Conservation (phyloP, 2,113 vertebrate species). For the Tragulus kanchil region DNA sequence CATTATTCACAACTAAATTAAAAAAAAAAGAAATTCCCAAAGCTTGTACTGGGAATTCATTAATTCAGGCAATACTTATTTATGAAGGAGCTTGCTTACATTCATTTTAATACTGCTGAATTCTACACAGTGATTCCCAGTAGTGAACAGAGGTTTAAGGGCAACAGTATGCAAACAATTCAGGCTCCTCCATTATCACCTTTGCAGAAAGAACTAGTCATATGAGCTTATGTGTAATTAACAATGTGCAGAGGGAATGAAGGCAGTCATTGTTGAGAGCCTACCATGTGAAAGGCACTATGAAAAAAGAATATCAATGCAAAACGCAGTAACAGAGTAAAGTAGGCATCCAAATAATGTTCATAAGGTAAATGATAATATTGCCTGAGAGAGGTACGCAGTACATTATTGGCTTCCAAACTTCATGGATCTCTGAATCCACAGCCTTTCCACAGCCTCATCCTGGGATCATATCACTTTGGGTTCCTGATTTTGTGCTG, state of each 20-base stretch:
- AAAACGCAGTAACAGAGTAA: background rate
- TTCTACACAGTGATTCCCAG: background rate
- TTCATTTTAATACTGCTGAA: background rate
- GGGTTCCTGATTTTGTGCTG: background rate
- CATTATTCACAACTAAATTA: background rate
- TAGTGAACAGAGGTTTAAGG: background rate
- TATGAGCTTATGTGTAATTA: background rate
- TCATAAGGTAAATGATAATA: background rate
- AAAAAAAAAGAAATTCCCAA: constrained; percentile 11
- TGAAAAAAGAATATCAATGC: background rate
- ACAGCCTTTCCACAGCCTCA: background rate
- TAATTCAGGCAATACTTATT: background rate
- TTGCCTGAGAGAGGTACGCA: background rate
- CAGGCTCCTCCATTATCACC: background rate
- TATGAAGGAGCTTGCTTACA: background rate
- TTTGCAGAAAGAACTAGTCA: background rate
- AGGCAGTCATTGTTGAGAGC: background rate
- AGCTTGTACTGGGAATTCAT: background rate
- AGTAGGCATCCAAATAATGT: background rate
- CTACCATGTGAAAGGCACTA: background rate
- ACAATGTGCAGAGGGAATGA: background rate
- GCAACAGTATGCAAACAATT: background rate
- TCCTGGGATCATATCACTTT: background rate
- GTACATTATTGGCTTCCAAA: background rate
- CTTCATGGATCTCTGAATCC: background rate